Evolutionary conservation across 1,140 invertebrate species (phyloP).

Genomic region (Bombus waltoni): DNA sequence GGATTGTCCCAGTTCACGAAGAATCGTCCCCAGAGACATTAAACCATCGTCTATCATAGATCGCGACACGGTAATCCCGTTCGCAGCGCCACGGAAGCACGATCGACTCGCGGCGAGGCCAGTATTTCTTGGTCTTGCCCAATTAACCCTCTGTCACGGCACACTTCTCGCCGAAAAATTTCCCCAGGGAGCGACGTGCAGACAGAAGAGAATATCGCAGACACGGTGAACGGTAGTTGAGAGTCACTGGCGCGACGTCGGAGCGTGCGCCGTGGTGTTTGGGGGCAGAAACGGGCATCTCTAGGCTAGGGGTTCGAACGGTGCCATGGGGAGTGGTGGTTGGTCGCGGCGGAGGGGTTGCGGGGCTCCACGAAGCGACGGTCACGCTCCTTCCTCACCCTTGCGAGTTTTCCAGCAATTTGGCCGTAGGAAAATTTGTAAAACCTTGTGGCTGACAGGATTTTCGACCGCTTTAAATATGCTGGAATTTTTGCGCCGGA

Average conservation of each 20-base stretch:
- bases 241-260: conserved; percentile 38
- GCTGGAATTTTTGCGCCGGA: too few relatives aligned
- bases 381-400: conserved; percentile 8
- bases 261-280: conserved; percentile 59
- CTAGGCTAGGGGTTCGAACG: conserved; percentile 56
- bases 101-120: not conserved
- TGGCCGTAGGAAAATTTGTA: not conserved
- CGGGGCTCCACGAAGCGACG: conserved; percentile 29
- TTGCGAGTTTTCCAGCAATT: conserved; percentile 17
- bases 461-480: not conserved
- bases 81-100: not conserved
- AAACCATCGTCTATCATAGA: not conserved
- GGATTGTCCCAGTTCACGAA: not conserved
- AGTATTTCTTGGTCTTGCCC: conserved; percentile 14
- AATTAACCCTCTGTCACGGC: conserved; percentile 36
- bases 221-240: conserved; percentile 22
- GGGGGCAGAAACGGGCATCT: conserved; percentile 50
- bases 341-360: not conserved
- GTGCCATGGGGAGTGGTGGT: conserved; percentile 27
- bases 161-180: conserved; percentile 44
- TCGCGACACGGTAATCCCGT: conserved; percentile 13
- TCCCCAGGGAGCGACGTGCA: conserved; percentile 32
- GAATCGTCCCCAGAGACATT: not conserved
- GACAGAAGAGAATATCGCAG: not conserved
- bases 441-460: not conserved